Base-by-base conservation (phyloP, 2,888 invertebrate species). In the Eumerus sabulonum region DNA sequence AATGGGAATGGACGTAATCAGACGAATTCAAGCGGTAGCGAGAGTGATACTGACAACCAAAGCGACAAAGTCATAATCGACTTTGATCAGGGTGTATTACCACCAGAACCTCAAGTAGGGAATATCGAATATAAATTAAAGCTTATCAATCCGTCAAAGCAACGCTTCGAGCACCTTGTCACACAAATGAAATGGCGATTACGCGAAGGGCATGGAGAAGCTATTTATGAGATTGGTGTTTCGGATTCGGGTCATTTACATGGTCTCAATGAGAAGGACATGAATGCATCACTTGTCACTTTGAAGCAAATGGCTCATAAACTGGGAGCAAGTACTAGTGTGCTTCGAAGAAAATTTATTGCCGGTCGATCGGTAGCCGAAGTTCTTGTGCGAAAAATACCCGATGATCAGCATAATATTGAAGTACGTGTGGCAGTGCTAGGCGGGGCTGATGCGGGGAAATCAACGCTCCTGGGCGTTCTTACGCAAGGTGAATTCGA, bases 181-280 rank as follows among this genome's bases (percentile, higher is more conserved):
- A 99, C 99, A 0, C 99, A 99, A 93, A 93, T 99, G 92, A 99
- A 99, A 90, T 99, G 99, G 99, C 92, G 99, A 0, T 91, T 99
- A 9, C 93, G 96, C 0, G 97, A 98, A 89, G 97, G 99, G 27
- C 96, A 97, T 82, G 99, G 99, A 0, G 96, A 97, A 88, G 98
- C 98, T 0, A 96, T 99, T 81, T 99, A 99, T 90, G 98, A 98
- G 89, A 95, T 99, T 56, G 99, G 99, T 0, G 97, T 97, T 1
- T 94, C 96, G 71, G 97, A 97, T 89, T 95, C 94, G 85, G 98
- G 98, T 0, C 92, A 94, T 59, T 90, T 98, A 83, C 92, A 95
- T 9, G 99, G 99, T 2, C 91, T 99, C 5, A 92, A 93, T 0
- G 92, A 93, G 63, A 90, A 92, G 9, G 97, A 98, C 66, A 94